Conservation (phyloP, 2,113 vertebrate species). For the Ptilonorhynchus violaceus region DNA sequence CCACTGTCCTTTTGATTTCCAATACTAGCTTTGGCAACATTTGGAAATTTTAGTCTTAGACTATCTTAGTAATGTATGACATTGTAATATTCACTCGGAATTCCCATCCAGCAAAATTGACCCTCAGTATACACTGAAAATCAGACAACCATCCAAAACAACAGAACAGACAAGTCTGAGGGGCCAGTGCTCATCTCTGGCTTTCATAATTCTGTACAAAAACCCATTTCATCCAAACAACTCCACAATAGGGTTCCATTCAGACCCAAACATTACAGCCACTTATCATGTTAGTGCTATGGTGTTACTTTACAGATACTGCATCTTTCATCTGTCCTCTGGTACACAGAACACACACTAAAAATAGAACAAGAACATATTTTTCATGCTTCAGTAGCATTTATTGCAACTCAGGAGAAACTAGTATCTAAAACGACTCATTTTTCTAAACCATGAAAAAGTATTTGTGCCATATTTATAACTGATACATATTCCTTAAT, state of each 20-base stretch:
- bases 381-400: not conserved
- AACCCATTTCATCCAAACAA: not conserved
- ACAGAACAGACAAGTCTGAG: not conserved
- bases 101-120: not conserved
- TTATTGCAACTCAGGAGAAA: not conserved
- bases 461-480: not conserved
- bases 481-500: not conserved
- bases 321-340: slow-evolving; percentile 19
- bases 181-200: not conserved
- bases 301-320: slow-evolving; percentile 19
- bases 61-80: not conserved
- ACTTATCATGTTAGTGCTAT: not conserved
- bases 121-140: not conserved
- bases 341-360: not conserved
- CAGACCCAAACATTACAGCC: not conserved
- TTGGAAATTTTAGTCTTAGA: not conserved
- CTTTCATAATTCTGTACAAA: not conserved
- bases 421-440: not conserved
- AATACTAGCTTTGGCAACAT: not conserved
- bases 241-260: not conserved
- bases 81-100: not conserved
- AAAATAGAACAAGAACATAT: slow-evolving; percentile 41
- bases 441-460: not conserved
- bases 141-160: not conserved
- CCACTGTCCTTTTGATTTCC: not conserved